Base-by-base conservation (phyloP, 2,113 vertebrate genomes). In the Peromyscus maniculatus region DNA sequence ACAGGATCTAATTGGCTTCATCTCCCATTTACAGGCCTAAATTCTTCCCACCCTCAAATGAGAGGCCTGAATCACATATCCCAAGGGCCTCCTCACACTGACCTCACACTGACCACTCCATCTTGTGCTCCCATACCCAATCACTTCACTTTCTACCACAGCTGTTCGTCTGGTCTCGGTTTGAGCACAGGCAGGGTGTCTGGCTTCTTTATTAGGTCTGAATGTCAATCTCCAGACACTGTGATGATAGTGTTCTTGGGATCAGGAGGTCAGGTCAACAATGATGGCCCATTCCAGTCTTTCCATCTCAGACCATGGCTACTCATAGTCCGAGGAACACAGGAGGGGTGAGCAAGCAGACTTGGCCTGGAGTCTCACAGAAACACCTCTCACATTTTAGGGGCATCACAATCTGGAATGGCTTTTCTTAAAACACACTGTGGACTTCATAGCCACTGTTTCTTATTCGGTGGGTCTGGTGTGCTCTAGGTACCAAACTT, bases 161-260 rank as follows among this genome's bases (percentile, higher is more conserved):
- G 0, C 4, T 9, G 64, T 16, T 16, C 64, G 0, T 43, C 24
- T 43, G 57, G 55, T 80, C 69, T 69, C 6, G 0, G 39, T 26
- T 4, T 71, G 59, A 89, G 87, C 46, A 59, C 22, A 79, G 80
- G 17, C 31, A 17, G 36, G 24, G 62, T 0, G 3, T 72, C 89
- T 77, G 46, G 69, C 71, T 69, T 33, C 21, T 88, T 59, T 71
- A 52, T 74, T 33, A 66, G 43, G 57, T 91, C 87, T 89, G 55
- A 72, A 72, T 57, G 78, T 95, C 95, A 97, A 59, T 36, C 59
- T 91, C 55, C 77, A 95, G 94, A 92, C 21, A 39, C 36, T 15
- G 43, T 39, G 55, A 87, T 83, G 92, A 91, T 2, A 49, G 43
- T 62, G 24, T 89, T 87, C 89, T 72, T 72, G 59, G 49, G 77